Percentiles rank a stretch among this genome's conserved stretches.
Conservation (phyloP, 2,797 vertebrate species). For the Chaenodraco wilsoni region DNA sequence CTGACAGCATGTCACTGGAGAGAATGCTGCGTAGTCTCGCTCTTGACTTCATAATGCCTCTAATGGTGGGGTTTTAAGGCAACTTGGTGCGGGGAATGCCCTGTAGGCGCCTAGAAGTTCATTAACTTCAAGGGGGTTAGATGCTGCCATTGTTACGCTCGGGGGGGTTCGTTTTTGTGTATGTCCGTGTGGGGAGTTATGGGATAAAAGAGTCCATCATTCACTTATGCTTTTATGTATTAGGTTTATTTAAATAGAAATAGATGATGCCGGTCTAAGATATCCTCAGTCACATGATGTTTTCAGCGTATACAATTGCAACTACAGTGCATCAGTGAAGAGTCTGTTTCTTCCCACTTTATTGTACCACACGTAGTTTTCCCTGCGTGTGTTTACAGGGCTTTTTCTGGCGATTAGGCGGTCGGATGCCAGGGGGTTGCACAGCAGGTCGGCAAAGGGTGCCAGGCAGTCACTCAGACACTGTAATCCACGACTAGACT, state of each 20-base stretch:
- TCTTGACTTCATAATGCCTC: constrained; percentile 72
- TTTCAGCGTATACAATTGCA: constrained; percentile 14
- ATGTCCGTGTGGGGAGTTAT: constrained; percentile 41
- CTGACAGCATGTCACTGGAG: constrained; percentile 76
- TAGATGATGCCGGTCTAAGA: constrained; percentile 12
- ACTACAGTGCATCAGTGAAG: constrained; percentile 10
- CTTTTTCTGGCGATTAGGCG: constrained; percentile 40
- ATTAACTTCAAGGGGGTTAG: constrained; percentile 67
- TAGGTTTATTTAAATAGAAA: constrained; percentile 11
- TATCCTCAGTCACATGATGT: background rate
- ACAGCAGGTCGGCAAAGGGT: constrained; percentile 66
- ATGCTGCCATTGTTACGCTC: constrained; percentile 52
- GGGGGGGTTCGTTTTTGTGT: constrained; percentile 31
- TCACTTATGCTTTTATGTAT: constrained; percentile 16
- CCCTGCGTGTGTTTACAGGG: constrained; percentile 24
- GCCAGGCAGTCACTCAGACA: constrained; percentile 89
- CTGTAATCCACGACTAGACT: constrained; percentile 88
- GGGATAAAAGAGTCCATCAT: constrained; percentile 35
- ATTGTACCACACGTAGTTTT: constrained; percentile 17
- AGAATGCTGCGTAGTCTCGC: constrained; percentile 64
- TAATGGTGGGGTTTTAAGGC: constrained; percentile 66
- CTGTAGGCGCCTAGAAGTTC: constrained; percentile 61
- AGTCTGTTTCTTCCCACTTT: constrained; percentile 11
- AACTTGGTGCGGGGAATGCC: constrained; percentile 60
- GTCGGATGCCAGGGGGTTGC: constrained; percentile 69